Conservation (phyloP, 2,888 invertebrate genomes). For the Capitulum mitella region DNA sequence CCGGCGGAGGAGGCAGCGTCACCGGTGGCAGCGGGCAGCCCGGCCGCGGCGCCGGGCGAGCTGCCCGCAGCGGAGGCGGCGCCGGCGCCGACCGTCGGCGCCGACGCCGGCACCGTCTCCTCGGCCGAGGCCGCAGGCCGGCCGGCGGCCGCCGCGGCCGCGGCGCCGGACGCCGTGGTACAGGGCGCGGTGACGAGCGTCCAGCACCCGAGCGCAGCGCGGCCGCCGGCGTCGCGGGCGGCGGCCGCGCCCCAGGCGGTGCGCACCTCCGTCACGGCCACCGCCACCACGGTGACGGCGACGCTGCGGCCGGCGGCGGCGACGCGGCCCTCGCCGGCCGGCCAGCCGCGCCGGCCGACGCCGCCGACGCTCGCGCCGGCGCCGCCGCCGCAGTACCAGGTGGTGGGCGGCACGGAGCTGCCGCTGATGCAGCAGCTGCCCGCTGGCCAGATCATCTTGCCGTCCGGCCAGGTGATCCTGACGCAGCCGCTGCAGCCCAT, state of each 20-base stretch:
- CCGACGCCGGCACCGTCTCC: neutral
- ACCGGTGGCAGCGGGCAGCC: neutral
- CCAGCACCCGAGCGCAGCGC: neutral
- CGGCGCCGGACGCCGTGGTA: neutral
- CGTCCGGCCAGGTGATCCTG: conserved; percentile 15
- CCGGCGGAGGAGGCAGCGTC: neutral
- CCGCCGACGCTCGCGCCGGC: conserved; percentile 12
- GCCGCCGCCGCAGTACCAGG: conserved; percentile 12
- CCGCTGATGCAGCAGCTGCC: conserved; percentile 23
- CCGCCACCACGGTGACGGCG: neutral
- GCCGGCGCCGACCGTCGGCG: neutral
- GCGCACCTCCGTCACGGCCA: neutral
- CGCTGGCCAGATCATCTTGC: conserved; percentile 8
- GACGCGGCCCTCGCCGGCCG: neutral
- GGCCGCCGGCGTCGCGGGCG: neutral
- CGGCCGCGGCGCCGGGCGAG: neutral
- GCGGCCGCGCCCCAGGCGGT: neutral
- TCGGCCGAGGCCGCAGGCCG: neutral
- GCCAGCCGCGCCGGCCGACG: neutral
- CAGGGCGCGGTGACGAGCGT: conserved; percentile 6
- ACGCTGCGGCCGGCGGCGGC: neutral
- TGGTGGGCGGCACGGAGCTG: neutral
- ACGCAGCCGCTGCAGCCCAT: conserved; percentile 35
- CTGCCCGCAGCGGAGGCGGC: no score
- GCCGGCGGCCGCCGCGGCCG: neutral